These are phyloP conservation scores for Cinclus cinclus DNA, from an alignment of 2,113 vertebrate genomes.

Conservation along the genomic window DNA sequence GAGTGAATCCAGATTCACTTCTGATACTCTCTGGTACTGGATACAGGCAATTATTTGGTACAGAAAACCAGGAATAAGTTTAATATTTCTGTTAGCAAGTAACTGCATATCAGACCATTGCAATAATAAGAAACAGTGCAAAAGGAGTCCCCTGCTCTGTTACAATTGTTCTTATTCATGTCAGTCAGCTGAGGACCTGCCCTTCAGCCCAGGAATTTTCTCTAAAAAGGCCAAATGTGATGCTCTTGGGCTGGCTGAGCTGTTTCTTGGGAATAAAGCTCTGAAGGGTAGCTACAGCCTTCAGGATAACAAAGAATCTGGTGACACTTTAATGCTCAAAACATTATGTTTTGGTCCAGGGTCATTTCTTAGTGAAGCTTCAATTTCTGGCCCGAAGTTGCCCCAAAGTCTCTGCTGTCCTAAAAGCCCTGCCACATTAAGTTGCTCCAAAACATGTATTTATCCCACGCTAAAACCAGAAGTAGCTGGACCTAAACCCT, in stretches of 20 bases:
- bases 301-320: not conserved
- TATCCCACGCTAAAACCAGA: not conserved
- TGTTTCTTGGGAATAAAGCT: not conserved
- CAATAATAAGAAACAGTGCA: not conserved
- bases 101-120: not conserved
- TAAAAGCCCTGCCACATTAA: not conserved
- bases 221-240: not conserved
- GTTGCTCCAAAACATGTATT: not conserved
- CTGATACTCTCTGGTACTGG: not conserved
- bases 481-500: not conserved
- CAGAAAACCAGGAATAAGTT: not conserved
- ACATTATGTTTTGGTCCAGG: not conserved
- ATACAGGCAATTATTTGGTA: not conserved
- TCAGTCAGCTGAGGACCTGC: not conserved
- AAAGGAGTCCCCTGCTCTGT: not conserved
- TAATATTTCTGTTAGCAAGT: not conserved
- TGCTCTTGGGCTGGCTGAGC: not conserved
- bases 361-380: not conserved
- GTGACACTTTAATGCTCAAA: not conserved
- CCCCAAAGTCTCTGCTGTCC: not conserved
- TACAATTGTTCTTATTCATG: not conserved
- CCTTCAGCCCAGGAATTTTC: not conserved
- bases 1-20: not conserved
- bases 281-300: not conserved
- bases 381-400: not conserved